Base-by-base conservation (phyloP, 2,797 vertebrate genomes). In the Clarias platycephalus region DNA sequence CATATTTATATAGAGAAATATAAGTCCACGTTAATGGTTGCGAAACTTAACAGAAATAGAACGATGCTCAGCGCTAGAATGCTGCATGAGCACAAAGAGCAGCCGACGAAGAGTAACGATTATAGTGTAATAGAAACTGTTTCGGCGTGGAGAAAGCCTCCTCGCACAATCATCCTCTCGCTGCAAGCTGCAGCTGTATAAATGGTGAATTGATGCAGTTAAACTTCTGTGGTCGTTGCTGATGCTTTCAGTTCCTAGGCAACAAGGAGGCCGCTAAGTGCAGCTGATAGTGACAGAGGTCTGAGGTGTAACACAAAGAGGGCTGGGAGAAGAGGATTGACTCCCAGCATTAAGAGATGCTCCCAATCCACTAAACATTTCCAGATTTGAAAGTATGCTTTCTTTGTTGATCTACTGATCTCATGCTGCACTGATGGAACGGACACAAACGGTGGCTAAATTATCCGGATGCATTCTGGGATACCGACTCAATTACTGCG, bases 161-260 rank as follows among this genome's bases (percentile, higher is more conserved):
- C 85, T 87, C 83, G 87, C 89, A 90, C 89, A 85, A 40, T 40
- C 37, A 83, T 77, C 72, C 80, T 49, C 44, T 49, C 44, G 44
- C 34, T 81, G 86, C 86, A 90, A 88, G 79, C 90, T 87, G 91
- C 92, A 88, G 90, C 37, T 88, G 92, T 91, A 93, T 92, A 93
- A 93, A 94, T 93, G 88, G 72, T 85, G 89, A 92, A 91, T 91
- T 93, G 92, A 95, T 94, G 93, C 90, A 91, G 93, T 94, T 94
- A 92, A 93, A 93, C 91, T 93, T 93, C 90, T 93, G 82, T 74
- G 90, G 89, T 91, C 91, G 92, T 92, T 88, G 91, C 91, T 90
- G 87, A 93, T 92, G 93, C 93, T 94, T 94, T 94, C 93, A 92
- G 94, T 95, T 95, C 90, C 94, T 92, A 93, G 86, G 94, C 93